Evolutionary conservation across 2,888 invertebrate species (phyloP).

Genomic region (Ormyrus rosae): DNA sequence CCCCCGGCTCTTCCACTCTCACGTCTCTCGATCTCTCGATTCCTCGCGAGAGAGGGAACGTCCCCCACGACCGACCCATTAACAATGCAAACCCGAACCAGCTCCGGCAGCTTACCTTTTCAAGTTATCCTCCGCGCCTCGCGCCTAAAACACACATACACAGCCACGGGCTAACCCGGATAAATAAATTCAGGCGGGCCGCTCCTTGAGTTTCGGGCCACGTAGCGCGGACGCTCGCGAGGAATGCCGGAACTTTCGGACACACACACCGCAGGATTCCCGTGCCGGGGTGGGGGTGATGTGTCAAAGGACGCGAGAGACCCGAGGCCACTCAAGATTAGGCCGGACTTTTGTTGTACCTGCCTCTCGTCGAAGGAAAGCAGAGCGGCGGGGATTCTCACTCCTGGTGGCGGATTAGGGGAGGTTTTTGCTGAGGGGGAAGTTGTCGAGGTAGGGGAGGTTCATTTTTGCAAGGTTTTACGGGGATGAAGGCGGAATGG

Average conservation of each 20-base stretch:
- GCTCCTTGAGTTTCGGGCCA: slow-evolving; percentile 39
- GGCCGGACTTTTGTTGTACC: slow-evolving; percentile 38
- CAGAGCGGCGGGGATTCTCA: slow-evolving; percentile 15
- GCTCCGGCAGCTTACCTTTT: too few relatives aligned
- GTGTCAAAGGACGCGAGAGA: not conserved
- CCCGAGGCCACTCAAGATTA: slow-evolving; percentile 35
- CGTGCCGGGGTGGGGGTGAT: not conserved
- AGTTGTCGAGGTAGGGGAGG: not conserved
- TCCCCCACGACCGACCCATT: too few relatives aligned
- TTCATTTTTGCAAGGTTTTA: not conserved
- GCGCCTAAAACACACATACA: too few relatives aligned
- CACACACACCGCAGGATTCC: slow-evolving; percentile 9
- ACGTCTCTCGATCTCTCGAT: too few relatives aligned
- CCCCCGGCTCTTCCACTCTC: too few relatives aligned
- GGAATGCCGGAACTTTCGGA: not conserved
- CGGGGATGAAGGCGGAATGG: too few relatives aligned
- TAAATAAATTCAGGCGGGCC: slow-evolving; percentile 41
- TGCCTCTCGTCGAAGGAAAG: not conserved
- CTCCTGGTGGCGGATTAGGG: slow-evolving; percentile 6
- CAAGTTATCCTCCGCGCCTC: too few relatives aligned
- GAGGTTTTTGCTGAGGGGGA: not conserved
- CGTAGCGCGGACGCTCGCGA: not conserved
- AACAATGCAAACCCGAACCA: too few relatives aligned
- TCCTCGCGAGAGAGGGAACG: too few relatives aligned
- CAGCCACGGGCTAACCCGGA: not conserved